Evolutionary conservation across 2,888 invertebrate species (phyloP), one percentile per base, ranked within the genome.

Genomic region (Tiphia femorata): DNA sequence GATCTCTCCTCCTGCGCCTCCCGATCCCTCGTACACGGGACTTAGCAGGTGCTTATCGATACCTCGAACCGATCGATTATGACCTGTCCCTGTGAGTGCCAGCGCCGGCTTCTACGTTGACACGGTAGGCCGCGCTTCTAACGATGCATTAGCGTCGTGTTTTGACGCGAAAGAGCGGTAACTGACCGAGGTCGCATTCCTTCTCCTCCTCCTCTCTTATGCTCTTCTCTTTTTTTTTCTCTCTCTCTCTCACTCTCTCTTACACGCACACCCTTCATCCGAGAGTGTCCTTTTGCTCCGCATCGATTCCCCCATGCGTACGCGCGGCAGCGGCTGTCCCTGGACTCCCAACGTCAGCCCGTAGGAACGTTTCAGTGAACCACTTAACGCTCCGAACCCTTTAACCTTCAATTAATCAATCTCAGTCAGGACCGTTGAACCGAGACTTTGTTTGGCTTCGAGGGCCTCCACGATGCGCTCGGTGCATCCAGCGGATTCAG

Each of bases 111-210:
- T n/a, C 58, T 67, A 61, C 43, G 53, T 42, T 49, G 58, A 61
- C 57, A 62, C 49, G 52, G 41, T 54, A 56, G 54, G 64, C 51
- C 62, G 60, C 63, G 63, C 58, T 58, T 71, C 67, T 73, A 72
- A 78, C 72, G 75, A 78, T 78, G 72, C 73, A 77, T 77, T 72
- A 75, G 78, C 62, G 70, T 67, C 67, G 68, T 77, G 71, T 76
- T 77, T 75, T 78, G 77, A 78, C 75, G 62, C 70, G 72, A 75
- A 73, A 69, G 67, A 62, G 61, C 69, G 58, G 73, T 71, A 73
- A 77, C 70, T 66, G 73, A 57, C 21, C 49, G 58, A 61, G 69
- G 61, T 69, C 67, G 62, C 64, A 67, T 67, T 70, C 70, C 52
- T 59, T 48, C 49, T 52, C 37, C 38, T 43, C 48, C 35, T 25